Base-by-base conservation (phyloP, 2,888 invertebrate genomes). In the Erebia aethiops region DNA sequence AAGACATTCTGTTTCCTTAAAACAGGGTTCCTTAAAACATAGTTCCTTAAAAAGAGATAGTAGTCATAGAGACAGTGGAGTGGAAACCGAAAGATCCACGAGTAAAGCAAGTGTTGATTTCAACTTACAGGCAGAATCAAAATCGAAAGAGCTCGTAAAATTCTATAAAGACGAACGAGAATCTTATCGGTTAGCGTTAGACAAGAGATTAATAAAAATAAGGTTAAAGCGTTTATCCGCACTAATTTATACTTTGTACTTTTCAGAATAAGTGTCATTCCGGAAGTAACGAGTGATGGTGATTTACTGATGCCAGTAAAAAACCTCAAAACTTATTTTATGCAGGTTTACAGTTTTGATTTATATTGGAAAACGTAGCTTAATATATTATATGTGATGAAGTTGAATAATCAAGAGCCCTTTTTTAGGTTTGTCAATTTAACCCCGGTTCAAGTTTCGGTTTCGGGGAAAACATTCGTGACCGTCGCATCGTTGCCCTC, bases 381-480 rank as follows among this genome's bases (percentile, higher is more conserved):
- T 62, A 14, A 54, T 13, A 46, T 46, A 13, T 13, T 13, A 11
- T 46, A 46, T 46, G 51, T 10, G 35, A 58, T 14, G 14, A 13
- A 58, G 14, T 35, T 35, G 7, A n/a, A 26, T 14, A 58, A 35
- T 58, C 14, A n/a, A 9, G 8, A 35, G 26, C 21, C 4, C 43
- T 56, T 49, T 43, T 69, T 63, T 87, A 95, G 92, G 94, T 95
- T 35, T 95, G 95, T 73, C 91, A 92, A 67, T 90, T 95, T 74
- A 92, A 91, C 49, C 90, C 94, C 56, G 95, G 95, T 0, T 94
- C 95, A 0, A 95, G 95, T 75, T 97, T 97, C 77, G 96, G 96
- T 5, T 91, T 97, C 57, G 96, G 96, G 0, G 97, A 97, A 83
- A 93, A 94, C 71, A 94, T 95, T 92, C 87, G 94, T 1, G 95